These are phyloP conservation scores for Hystrix cristata DNA, from an alignment of 2,113 vertebrate species.

Conservation along the genomic window DNA sequence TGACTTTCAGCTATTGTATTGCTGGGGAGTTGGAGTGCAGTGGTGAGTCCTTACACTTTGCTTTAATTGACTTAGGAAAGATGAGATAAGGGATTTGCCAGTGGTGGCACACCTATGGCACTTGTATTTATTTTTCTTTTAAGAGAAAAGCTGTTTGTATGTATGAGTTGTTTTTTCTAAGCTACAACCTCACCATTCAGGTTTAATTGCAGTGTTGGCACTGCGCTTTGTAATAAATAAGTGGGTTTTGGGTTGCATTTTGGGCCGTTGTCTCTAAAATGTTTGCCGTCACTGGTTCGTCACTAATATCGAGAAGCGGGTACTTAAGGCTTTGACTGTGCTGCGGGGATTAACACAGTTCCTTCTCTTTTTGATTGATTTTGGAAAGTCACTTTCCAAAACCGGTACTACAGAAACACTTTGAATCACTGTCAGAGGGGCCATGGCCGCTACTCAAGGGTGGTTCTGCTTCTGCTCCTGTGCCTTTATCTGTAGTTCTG, in stretches of 20 bases:
- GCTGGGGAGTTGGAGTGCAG: conserved; percentile 77
- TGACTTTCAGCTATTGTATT: conserved; percentile 77
- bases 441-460: not conserved
- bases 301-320: not conserved
- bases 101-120: not conserved
- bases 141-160: not conserved
- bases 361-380: not conserved
- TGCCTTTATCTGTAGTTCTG: not conserved
- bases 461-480: not conserved
- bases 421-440: not conserved
- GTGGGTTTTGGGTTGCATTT: not conserved
- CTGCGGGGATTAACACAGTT: not conserved
- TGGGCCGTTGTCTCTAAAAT: not conserved
- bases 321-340: not conserved
- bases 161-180: not conserved
- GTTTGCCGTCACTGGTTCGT: not conserved
- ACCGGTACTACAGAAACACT: no score
- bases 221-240: not conserved
- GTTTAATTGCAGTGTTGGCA: not conserved
- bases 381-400: not conserved
- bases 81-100: not conserved
- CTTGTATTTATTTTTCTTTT: not conserved
- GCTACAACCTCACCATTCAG: not conserved
- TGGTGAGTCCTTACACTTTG: conserved; percentile 71
- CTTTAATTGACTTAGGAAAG: not conserved